Conservation (phyloP, 1,140 invertebrate genomes). For the Drosophila mauritiana region DNA sequence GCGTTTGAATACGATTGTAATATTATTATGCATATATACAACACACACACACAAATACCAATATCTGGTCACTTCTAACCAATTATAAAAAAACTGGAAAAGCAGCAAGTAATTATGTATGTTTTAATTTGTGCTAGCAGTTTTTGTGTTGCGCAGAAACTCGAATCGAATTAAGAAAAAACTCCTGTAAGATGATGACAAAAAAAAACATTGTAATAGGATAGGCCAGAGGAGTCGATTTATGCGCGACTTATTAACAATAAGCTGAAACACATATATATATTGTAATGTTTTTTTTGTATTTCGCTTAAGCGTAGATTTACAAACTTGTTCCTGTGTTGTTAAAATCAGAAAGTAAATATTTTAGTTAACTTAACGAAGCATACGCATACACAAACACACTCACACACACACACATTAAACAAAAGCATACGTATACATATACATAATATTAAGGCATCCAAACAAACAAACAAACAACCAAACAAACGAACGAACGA, state of each 20-base stretch:
- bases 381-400: conserved; percentile 27
- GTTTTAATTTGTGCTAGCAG: conserved; percentile 37
- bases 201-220: not conserved
- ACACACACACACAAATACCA: conserved; percentile 41
- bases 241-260: conserved; percentile 5
- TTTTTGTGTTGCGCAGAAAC: conserved; percentile 6
- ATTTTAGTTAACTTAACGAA: conserved; percentile 46
- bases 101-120: conserved; percentile 53
- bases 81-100: conserved; percentile 65
- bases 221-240: conserved; percentile 18
- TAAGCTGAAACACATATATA: conserved; percentile 12
- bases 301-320: conserved; percentile 39
- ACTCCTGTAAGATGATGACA: not conserved
- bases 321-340: conserved; percentile 81
- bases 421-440: conserved; percentile 13
- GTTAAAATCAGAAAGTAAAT: conserved; percentile 63
- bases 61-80: conserved; percentile 79
- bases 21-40: conserved; percentile 4
- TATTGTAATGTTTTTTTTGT: conserved; percentile 19
- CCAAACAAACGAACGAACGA: conserved; percentile 19
- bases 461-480: not conserved
- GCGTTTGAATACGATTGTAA: conserved; percentile 10
- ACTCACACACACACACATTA: conserved; percentile 12
- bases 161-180: not conserved
- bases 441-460: conserved; percentile 26